Conservation (phyloP, 2,797 vertebrate genomes). For the Rhinogobio ventralis region DNA sequence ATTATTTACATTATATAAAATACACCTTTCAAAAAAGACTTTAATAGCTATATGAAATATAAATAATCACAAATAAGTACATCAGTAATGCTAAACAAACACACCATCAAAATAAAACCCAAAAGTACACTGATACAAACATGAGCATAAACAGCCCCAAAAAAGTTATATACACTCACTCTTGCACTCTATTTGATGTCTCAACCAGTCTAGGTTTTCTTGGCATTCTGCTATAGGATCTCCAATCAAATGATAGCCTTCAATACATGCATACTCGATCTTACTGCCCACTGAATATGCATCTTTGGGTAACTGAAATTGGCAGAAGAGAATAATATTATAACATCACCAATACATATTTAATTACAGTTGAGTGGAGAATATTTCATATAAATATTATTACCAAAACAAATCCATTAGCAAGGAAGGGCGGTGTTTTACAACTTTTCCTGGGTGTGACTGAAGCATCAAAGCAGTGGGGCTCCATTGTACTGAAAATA, state of each 20-base stretch:
- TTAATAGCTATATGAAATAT: background rate
- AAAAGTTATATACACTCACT: constrained; percentile 63
- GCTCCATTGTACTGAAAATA: constrained; percentile 80
- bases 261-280: constrained; percentile 83
- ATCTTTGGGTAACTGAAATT: constrained; percentile 78
- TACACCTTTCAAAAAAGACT: background rate
- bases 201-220: constrained; percentile 80
- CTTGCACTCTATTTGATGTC: constrained; percentile 73
- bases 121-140: background rate
- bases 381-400: constrained; percentile 13
- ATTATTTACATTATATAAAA: background rate
- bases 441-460: constrained; percentile 80
- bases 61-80: background rate
- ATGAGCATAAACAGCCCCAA: background rate
- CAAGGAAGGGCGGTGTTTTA: constrained; percentile 80
- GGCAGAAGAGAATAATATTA: background rate
- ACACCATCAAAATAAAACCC: background rate
- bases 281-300: constrained; percentile 82
- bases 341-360: background rate
- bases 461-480: constrained; percentile 89
- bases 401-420: constrained; percentile 88
- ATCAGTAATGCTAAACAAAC: background rate
- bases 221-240: constrained; percentile 79
- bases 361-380: background rate
- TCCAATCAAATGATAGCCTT: constrained; percentile 82